Conservation (phyloP, 2,888 invertebrate species). For the Drosophila antonietae region DNA sequence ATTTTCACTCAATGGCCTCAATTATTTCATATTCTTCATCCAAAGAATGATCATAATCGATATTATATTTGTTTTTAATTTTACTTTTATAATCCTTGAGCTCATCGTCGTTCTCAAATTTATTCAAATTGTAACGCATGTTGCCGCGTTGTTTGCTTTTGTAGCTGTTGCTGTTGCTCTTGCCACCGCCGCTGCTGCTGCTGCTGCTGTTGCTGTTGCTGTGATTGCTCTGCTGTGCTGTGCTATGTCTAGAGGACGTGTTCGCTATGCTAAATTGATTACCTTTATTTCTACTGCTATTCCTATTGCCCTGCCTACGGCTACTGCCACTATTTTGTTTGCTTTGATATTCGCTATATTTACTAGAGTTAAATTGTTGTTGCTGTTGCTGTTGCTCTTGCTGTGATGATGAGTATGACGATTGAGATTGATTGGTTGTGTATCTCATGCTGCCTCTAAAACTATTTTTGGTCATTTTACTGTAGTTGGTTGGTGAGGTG, state of each 20-base stretch:
- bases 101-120: conserved; percentile 78
- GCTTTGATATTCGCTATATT: conserved; percentile 69
- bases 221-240: conserved; percentile 28
- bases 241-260: conserved; percentile 53
- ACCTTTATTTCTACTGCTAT: conserved; percentile 43
- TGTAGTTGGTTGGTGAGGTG: conserved; percentile 64
- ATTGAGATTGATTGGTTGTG: conserved; percentile 65
- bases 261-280: conserved; percentile 52
- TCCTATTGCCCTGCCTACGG: conserved; percentile 65
- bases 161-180: conserved; percentile 41
- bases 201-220: conserved; percentile 16
- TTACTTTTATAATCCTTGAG: conserved; percentile 84
- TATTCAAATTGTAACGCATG: conserved; percentile 71
- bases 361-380: conserved; percentile 61
- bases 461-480: conserved; percentile 83
- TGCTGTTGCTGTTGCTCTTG: conserved; percentile 61
- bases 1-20: conserved; percentile 84
- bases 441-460: conserved; percentile 83
- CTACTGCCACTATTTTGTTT: conserved; percentile 65
- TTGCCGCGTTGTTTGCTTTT: conserved; percentile 49
- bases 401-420: conserved; percentile 76
- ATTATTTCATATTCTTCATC: conserved; percentile 85
- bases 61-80: conserved; percentile 85
- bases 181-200: conserved; percentile 30
- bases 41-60: conserved; percentile 85